A percentile compares a stretch with the other conserved stretches of the same genome.
Conservation (phyloP, 1,140 invertebrate genomes). For the Telenomus remus region DNA sequence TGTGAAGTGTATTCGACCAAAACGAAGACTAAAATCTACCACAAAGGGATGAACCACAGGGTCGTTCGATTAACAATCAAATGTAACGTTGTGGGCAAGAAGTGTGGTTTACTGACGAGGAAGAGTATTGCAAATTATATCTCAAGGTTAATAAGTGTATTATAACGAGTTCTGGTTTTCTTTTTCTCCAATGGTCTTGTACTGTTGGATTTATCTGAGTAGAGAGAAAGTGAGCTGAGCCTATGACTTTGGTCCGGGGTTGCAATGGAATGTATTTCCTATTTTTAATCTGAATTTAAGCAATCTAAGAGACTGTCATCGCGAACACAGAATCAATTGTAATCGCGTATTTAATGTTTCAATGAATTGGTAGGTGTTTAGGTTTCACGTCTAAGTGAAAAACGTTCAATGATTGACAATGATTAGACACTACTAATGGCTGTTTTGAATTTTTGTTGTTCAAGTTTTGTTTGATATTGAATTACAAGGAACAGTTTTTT, state of each 20-base stretch:
- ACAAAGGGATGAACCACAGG: slow-evolving; percentile 28
- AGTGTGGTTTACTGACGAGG: neutral
- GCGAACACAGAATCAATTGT: slow-evolving; percentile 36
- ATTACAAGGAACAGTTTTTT: no score
- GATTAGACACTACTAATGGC: slow-evolving; percentile 41
- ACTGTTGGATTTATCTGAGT: slow-evolving; percentile 9
- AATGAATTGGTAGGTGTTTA: slow-evolving; percentile 44
- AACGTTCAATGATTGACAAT: slow-evolving; percentile 34
- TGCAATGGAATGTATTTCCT: slow-evolving; percentile 35
- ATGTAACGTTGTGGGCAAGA: slow-evolving; percentile 24
- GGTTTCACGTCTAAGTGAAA: slow-evolving; percentile 36
- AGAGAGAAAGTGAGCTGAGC: slow-evolving; percentile 3
- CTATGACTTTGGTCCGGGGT: slow-evolving; percentile 31
- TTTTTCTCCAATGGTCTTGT: neutral
- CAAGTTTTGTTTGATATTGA: no score
- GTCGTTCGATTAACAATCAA: slow-evolving; percentile 3
- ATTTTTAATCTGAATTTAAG: slow-evolving; percentile 37
- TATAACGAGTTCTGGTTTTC: neutral
- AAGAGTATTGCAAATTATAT: neutral
- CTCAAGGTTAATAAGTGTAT: neutral
- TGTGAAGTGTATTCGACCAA: slow-evolving; percentile 47
- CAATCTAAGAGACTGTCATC: slow-evolving; percentile 47
- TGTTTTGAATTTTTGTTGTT: slow-evolving; percentile 3
- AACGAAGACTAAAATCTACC: slow-evolving; percentile 27
- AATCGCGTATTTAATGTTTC: slow-evolving; percentile 54